Percentiles rank a stretch among this genome's conserved stretches.
Conservation (phyloP, 92 coral and sea anemone species). For the Porites cylindrica region DNA sequence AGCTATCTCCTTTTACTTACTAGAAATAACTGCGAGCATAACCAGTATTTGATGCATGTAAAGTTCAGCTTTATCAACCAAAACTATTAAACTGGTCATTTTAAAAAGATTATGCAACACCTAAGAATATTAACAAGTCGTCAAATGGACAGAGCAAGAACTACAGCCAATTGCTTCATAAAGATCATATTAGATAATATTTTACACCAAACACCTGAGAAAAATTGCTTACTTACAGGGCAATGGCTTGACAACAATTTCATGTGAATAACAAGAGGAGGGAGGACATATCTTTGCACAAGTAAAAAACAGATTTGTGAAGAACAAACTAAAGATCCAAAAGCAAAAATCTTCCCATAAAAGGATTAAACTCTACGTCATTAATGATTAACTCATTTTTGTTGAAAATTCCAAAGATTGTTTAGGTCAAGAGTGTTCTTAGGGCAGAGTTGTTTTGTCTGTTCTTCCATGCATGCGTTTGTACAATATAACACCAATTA, state of each 20-base stretch:
- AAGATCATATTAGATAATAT: slow-evolving; percentile 3
- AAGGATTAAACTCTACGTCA: background rate
- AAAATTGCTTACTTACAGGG: slow-evolving; percentile 3
- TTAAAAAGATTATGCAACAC: background rate
- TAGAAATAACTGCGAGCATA: too few species aligned
- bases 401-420: slow-evolving; percentile 31
- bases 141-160: background rate
- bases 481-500: background rate
- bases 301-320: slow-evolving; percentile 15
- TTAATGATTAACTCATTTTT: background rate
- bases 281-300: background rate
- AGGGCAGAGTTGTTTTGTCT: background rate
- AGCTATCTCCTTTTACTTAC: too few species aligned
- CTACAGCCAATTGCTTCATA: background rate
- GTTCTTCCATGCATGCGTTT: background rate
- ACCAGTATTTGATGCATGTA: too few species aligned
- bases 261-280: background rate
- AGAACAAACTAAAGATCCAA: too few species aligned
- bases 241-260: background rate
- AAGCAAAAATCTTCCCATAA: slow-evolving; percentile 11
- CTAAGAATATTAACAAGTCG: background rate
- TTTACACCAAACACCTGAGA: background rate
- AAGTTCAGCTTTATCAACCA: too few species aligned
- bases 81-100: too few species aligned
- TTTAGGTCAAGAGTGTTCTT: slow-evolving; percentile 10